Conservation (phyloP, 2,113 vertebrate genomes). For the Candoia aspera region DNA sequence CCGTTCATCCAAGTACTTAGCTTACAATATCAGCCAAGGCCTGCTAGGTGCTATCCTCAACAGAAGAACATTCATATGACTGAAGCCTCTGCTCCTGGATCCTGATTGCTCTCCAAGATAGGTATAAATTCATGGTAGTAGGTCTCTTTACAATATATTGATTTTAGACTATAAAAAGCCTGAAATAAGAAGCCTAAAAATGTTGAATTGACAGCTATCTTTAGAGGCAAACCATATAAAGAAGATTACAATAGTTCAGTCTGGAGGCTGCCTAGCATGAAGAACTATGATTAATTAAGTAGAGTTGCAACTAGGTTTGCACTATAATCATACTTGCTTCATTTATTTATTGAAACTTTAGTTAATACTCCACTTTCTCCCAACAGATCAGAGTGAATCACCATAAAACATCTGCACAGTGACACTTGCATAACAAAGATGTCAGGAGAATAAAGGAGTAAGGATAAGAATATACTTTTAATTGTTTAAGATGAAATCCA, state of each 20-base stretch:
- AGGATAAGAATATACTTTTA: background rate
- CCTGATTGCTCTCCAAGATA: background rate
- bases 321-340: background rate
- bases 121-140: background rate
- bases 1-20: background rate
- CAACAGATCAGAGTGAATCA: background rate
- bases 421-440: background rate
- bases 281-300: background rate
- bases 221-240: background rate
- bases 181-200: background rate
- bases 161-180: background rate
- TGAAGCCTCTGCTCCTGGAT: background rate
- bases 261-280: background rate
- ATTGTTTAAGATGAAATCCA: background rate
- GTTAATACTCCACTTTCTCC: background rate
- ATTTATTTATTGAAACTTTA: background rate
- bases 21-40: background rate
- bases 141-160: too few species aligned
- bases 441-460: background rate
- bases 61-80: background rate
- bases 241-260: background rate
- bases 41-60: background rate
- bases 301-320: background rate
- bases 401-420: background rate
- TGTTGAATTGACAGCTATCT: background rate